Evolutionary conservation across 1,140 invertebrate species (phyloP), one percentile per base, ranked within the genome.

Genomic region (Hyles vespertilio): DNA sequence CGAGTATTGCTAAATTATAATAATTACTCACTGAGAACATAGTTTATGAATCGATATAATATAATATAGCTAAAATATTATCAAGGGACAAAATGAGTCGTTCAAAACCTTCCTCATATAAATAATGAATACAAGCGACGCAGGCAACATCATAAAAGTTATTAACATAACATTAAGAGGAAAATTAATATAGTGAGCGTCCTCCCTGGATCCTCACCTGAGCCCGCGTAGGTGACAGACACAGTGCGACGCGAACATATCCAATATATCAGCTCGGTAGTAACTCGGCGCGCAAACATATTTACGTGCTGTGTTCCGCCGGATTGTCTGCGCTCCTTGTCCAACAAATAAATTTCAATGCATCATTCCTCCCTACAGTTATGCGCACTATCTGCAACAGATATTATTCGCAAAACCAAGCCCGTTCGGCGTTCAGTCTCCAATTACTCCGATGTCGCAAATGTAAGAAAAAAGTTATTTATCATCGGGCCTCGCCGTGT

Each of bases 201-300:
- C 22, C 48, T 32, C 8, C 50, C 50, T 10, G 8, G 5, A 33
- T 51, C 3, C 11, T 2, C 3, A 34, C 50, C 9, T 51, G 34
- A 51, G 10, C 34, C n/a, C 50, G 34, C 50, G 4, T 51, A 10
- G 32, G n/a, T 33, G 32, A 7, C 8, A 33, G 50, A 33, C 33
- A 34, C n/a, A 12, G n/a, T 61, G 72, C 68, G 60, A 52, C 57
- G 59, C 64, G 52, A 65, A 78, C 70, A 74, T 52, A 63, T 54
- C 59, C 64, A 64, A 70, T 76, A 67, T 69, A 67, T 72, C 65
- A 67, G 55, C 52, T 53, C 45, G 48, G 53, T 51, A 34, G 63
- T 52, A 64, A 67, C 59, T 51, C 50, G 44, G 32, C 48, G 22
- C 51, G 60, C 55, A 67, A 67, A 67, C 62, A 70, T 67, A 65